Percentiles rank a stretch among this genome's conserved stretches.
Conservation (phyloP, 2,888 invertebrate genomes). For the Drosophila subsilvestris region DNA sequence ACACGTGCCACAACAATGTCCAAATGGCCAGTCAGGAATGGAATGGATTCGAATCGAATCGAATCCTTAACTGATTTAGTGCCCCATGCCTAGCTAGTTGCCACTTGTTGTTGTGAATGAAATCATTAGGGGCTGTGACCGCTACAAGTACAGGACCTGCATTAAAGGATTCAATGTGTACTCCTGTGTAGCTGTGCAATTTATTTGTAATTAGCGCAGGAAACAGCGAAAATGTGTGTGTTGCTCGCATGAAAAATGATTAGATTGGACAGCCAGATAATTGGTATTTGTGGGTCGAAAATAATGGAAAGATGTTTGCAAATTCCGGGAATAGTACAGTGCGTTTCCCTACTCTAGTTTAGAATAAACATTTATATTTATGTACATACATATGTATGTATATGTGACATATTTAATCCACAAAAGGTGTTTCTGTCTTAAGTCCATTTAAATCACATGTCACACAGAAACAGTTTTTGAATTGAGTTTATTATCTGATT, state of each 20-base stretch:
- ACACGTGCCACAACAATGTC: conserved; percentile 26
- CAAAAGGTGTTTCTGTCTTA: too few relatives aligned
- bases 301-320: too few relatives aligned
- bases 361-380: too few relatives aligned
- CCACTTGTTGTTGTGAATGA: conserved; percentile 34
- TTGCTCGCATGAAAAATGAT: background rate
- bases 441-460: too few relatives aligned
- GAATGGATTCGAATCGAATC: background rate
- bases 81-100: background rate
- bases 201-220: conserved; percentile 1
- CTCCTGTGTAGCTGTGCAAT: background rate
- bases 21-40: background rate
- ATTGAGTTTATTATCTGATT: too few relatives aligned
- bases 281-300: background rate
- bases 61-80: conserved; percentile 35
- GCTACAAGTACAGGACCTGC: conserved; percentile 10
- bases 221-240: conserved; percentile 8
- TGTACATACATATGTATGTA: too few relatives aligned
- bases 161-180: conserved; percentile 10
- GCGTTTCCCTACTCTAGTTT: too few relatives aligned
- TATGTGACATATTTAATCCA: too few relatives aligned
- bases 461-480: too few relatives aligned
- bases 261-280: conserved; percentile 9
- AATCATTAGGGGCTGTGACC: conserved; percentile 38
- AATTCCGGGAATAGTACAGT: too few relatives aligned